Conservation (phyloP, 2,113 vertebrate species). For the Grantiella picta region DNA sequence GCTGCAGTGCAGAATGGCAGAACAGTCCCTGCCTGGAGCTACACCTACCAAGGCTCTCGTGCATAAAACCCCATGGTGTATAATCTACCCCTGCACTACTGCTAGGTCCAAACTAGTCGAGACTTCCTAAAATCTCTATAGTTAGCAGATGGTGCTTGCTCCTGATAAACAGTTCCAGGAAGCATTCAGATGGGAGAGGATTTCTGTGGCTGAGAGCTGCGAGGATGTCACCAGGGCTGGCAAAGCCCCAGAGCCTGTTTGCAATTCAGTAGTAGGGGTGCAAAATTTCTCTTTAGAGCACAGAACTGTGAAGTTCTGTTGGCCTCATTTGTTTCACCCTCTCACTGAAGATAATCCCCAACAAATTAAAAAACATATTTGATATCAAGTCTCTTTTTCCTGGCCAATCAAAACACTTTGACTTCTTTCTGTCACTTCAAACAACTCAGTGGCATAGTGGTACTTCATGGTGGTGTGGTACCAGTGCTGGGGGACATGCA, state of each 20-base stretch:
- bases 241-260: not conserved
- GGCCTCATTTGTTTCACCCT: not conserved
- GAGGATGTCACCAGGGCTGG: not conserved
- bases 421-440: not conserved
- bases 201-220: not conserved
- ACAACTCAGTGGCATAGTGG: not conserved
- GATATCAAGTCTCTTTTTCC: not conserved
- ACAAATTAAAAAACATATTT: not conserved
- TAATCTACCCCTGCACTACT: not conserved
- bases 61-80: rapidly evolving
- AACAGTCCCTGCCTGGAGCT: not conserved
- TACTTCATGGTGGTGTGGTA: not conserved
- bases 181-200: not conserved
- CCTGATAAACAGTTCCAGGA: not conserved
- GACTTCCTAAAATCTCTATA: not conserved
- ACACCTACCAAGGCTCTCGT: rapidly evolving
- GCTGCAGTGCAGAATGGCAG: not conserved
- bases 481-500: not conserved
- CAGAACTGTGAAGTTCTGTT: not conserved
- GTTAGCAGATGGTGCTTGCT: not conserved
- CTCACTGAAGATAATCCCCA: not conserved
- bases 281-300: not conserved
- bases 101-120: not conserved
- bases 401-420: not conserved
- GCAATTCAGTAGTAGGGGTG: not conserved